These are phyloP conservation scores for Dynastes hyllus DNA, from an alignment of 2,888 invertebrate genomes.

Conservation along the genomic window DNA sequence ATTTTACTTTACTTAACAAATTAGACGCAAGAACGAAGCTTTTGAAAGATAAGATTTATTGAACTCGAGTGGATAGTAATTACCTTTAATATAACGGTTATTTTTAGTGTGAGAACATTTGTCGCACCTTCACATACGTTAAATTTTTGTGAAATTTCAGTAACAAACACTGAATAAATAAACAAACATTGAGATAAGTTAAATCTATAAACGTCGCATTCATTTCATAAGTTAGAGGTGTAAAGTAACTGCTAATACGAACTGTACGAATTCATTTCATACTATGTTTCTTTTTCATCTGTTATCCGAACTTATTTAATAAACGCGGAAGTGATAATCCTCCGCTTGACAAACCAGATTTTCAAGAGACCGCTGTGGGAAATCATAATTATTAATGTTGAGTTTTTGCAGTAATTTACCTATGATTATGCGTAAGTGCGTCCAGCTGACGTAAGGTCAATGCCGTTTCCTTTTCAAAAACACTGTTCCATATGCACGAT, in stretches of 20 bases:
- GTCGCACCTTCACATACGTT: not conserved
- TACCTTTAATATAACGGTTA: not conserved
- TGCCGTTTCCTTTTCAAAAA: conserved; percentile 17
- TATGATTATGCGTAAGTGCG: conserved; percentile 4
- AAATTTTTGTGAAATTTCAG: too few relatives aligned
- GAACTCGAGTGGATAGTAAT: not conserved
- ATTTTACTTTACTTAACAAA: not conserved
- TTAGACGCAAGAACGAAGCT: not conserved
- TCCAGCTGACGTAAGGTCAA: conserved; percentile 17
- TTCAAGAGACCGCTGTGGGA: not conserved
- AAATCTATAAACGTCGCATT: too few relatives aligned
- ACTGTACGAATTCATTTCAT: too few relatives aligned
- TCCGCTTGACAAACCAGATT: conserved; percentile 2
- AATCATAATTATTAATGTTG: conserved; percentile 10
- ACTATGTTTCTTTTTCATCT: not conserved
- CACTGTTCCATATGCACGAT: not conserved
- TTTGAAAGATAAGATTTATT: not conserved
- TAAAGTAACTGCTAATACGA: too few relatives aligned
- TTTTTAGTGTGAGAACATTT: not conserved
- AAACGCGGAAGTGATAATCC: conserved; percentile 11
- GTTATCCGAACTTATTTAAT: not conserved
- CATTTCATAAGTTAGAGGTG: too few relatives aligned
- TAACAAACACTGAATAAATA: too few relatives aligned
- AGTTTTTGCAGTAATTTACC: conserved; percentile 26
- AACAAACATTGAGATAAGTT: not conserved